Conservation (phyloP, 2,797 vertebrate genomes). For the Carcharodon carcharias region DNA sequence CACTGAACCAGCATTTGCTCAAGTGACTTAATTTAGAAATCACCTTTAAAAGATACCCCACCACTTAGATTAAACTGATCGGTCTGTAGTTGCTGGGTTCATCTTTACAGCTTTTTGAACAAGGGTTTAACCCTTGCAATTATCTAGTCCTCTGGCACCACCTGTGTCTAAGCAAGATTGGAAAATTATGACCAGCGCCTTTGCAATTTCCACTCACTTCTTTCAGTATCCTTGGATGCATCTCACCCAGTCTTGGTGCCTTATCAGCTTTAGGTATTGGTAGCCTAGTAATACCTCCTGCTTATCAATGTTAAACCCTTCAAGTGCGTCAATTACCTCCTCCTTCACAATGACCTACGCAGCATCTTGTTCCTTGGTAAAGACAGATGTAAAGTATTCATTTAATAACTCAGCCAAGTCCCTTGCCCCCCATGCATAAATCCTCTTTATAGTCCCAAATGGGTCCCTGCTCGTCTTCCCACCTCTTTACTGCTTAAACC, state of each 20-base stretch:
- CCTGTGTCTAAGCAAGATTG: neutral
- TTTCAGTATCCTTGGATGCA: neutral
- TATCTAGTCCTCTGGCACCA: neutral
- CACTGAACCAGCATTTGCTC: neutral
- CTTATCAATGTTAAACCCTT: no score
- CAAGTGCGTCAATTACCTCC: no score
- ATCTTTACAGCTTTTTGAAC: neutral
- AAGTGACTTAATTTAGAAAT: neutral
- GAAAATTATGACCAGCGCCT: neutral
- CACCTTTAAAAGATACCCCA: neutral
- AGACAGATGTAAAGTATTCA: no score
- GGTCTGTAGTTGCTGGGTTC: neutral
- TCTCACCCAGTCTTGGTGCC: neutral
- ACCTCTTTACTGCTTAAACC: no score
- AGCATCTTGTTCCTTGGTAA: no score
- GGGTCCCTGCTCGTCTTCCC: no score
- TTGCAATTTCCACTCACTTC: neutral
- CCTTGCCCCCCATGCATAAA: no score
- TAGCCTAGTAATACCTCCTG: no score
- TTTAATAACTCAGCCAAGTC: no score
- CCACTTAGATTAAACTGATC: neutral
- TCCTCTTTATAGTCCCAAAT: no score
- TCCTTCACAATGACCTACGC: no score
- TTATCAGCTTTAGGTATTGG: neutral
- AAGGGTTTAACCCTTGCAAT: neutral